These are phyloP conservation scores for Drosophila lini DNA, from an alignment of 1,140 invertebrate genomes.

Conservation along the genomic window DNA sequence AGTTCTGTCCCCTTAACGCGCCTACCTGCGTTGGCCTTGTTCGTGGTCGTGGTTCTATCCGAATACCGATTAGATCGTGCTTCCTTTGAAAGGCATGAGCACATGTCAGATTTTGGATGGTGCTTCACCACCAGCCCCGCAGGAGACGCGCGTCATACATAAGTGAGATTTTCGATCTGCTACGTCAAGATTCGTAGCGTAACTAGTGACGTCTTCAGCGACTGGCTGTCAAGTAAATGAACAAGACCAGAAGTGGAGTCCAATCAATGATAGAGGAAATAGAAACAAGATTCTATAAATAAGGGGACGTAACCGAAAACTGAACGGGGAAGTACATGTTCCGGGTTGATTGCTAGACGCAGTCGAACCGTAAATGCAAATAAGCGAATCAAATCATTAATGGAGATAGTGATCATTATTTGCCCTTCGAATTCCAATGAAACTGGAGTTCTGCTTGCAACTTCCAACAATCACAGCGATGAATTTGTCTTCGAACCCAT, in stretches of 20 bases:
- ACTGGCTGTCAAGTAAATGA: constrained; percentile 10
- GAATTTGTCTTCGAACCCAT: no score
- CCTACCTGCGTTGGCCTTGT: constrained; percentile 23
- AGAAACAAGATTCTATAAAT: constrained; percentile 25
- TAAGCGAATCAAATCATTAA: constrained; percentile 20
- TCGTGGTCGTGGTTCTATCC: constrained; percentile 9
- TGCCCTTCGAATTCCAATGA: constrained; percentile 15
- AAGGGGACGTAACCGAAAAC: constrained; percentile 19
- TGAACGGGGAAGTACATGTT: constrained; percentile 15
- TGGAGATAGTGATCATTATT: constrained; percentile 10
- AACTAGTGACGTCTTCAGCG: constrained; percentile 20
- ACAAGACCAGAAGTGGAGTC: background rate
- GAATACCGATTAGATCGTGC: constrained; percentile 29
- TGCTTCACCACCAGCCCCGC: constrained; percentile 22
- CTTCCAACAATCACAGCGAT: background rate
- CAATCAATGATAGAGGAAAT: constrained; percentile 22
- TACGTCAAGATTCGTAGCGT: constrained; percentile 13
- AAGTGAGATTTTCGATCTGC: constrained; percentile 6
- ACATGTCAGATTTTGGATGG: constrained; percentile 27
- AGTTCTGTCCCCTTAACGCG: constrained; percentile 4
- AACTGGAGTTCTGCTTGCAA: background rate
- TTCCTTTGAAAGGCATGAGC: constrained; percentile 26
- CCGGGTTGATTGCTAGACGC: constrained; percentile 35
- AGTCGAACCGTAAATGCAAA: constrained; percentile 6
- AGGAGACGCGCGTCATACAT: constrained; percentile 24